Base-by-base conservation (phyloP, 1,140 invertebrate genomes). In the Drosophila subpulchrella region DNA sequence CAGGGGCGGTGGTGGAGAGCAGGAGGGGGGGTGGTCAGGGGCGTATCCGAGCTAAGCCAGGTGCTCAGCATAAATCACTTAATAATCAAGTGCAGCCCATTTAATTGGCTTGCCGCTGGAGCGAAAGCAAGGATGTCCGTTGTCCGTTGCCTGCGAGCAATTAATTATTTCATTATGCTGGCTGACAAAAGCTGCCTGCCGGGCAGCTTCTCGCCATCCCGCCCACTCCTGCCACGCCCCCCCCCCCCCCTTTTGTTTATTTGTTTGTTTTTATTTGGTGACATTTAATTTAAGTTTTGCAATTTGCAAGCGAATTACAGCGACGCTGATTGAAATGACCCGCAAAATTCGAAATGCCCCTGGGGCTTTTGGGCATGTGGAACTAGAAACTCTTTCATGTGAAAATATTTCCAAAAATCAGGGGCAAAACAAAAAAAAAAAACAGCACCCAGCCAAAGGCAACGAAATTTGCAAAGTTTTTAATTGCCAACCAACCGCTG, bases 261-360 rank as follows among this genome's bases (percentile, higher is more conserved):
- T 51, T 51, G 38, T 60, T 55, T 61, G n/a, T 10, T 63, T 68
- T 74, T 55, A 57, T 71, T 72, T 46, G 58, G 67, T 60, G 83
- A 86, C 83, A 86, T 86, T 86, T 86, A 82, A 86, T 86, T 86
- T 82, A 86, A 86, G 83, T 86, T 86, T 86, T 73, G 79, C 71
- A 86, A 86, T 86, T 86, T 86, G 75, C 82, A 72, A 76, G 75
- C 63, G 71, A 81, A 81, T 79, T 79, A 75, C 75, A 48, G 46
- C 54, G 53, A 38, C 62, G 51, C 63, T 66, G 78, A 86, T 81
- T 86, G 74, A 78, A 88, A 75, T 74, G 58, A 65, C 55, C 59
- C 77, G 46, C 44, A 56, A 60, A 71, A 36, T 62, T 41, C 38
- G 60, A 32, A 48, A 34, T n/a, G 48, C 38, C 20, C 42, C 24